phyloP scores from a whole-genome alignment of 2,113 vertebrate species.

The Halcyon malimbica region DNA sequence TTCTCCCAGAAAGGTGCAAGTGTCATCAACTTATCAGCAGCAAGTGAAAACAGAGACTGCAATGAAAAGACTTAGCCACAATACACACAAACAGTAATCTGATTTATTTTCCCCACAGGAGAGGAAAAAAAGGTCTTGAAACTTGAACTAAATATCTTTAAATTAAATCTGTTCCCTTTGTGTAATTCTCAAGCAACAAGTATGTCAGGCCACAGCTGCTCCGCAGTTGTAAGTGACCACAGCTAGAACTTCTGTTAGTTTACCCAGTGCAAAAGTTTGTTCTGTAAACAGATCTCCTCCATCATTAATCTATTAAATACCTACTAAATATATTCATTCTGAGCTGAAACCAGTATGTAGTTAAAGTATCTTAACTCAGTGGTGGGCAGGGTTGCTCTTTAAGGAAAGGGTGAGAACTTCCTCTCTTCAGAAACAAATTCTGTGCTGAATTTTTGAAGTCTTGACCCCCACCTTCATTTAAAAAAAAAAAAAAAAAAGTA shows the following conservation, averaged over 20 bases:
- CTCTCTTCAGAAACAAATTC: not conserved
- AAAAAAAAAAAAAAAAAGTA: not conserved
- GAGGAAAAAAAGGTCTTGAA: not conserved
- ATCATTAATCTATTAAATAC: not conserved
- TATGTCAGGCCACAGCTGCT: not conserved
- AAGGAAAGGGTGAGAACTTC: not conserved
- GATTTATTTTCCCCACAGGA: not conserved
- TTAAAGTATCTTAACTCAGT: not conserved
- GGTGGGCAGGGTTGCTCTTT: not conserved
- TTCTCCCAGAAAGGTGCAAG: not conserved
- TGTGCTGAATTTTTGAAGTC: not conserved
- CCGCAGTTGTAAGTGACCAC: not conserved
- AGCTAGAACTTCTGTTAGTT: not conserved
- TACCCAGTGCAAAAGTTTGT: not conserved
- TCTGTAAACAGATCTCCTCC: not conserved
- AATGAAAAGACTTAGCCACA: not conserved
- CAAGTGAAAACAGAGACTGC: not conserved
- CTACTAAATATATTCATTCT: not conserved
- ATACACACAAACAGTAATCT: not conserved
- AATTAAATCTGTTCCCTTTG: not conserved
- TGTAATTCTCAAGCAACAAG: not conserved
- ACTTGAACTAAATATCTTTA: not conserved
- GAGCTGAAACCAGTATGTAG: not conserved
- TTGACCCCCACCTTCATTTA: not conserved
- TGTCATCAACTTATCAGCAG: not conserved